Evolutionary conservation across 2,797 vertebrate genomes (phyloP).

Genomic region (Pseudocheirus occidentalis): DNA sequence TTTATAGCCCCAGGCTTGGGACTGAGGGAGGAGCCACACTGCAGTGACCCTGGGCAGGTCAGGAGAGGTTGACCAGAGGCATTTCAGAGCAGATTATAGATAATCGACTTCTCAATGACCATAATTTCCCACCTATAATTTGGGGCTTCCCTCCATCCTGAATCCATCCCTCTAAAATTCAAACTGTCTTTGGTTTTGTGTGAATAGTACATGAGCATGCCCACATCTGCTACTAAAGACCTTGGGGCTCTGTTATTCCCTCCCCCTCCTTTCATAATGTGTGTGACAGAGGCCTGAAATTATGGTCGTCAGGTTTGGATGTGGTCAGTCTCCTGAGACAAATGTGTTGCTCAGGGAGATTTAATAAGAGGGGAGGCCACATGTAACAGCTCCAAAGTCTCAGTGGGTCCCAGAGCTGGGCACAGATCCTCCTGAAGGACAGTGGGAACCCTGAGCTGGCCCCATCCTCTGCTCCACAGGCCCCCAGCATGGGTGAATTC

Average conservation of each 20-base stretch:
- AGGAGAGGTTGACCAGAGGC: neutral
- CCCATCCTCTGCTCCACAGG: neutral
- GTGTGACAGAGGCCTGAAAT: constrained; percentile 19
- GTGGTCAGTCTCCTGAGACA: constrained; percentile 3
- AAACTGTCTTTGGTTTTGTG: neutral
- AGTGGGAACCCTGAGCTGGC: neutral
- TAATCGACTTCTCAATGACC: neutral
- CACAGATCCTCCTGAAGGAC: neutral
- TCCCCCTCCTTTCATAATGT: neutral
- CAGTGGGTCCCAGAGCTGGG: neutral
- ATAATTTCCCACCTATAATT: neutral
- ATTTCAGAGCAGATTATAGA: neutral
- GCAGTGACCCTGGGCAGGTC: neutral
- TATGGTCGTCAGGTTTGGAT: neutral
- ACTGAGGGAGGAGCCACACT: neutral
- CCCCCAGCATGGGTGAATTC: constrained; percentile 19
- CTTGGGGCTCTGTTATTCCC: neutral
- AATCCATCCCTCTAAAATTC: neutral
- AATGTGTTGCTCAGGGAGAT: constrained; percentile 7
- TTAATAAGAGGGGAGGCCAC: neutral
- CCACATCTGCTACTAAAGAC: neutral
- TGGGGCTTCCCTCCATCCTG: neutral
- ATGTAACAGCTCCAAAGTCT: neutral
- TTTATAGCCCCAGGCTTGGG: neutral
- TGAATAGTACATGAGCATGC: neutral